These are phyloP conservation scores for Protodeltote pygarga DNA, from an alignment of 2,888 invertebrate species.

Conservation along the genomic window DNA sequence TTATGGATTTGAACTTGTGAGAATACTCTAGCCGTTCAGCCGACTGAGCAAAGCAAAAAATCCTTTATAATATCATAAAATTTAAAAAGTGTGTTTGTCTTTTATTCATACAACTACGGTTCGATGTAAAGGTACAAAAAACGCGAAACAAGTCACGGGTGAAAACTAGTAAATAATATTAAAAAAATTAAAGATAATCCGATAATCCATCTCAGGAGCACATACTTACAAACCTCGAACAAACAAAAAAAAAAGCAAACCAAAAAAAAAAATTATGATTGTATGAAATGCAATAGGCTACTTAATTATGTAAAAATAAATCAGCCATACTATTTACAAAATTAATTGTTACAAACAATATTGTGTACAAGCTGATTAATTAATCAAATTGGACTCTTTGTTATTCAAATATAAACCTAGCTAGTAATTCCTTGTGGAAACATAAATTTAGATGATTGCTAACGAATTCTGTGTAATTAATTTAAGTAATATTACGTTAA, in stretches of 20 bases:
- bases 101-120: no score
- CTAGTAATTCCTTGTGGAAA: constrained; percentile 38
- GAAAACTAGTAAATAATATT: no score
- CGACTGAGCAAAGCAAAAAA: no score
- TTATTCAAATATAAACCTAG: constrained; percentile 41
- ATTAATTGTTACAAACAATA: constrained; percentile 16
- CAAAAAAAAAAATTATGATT: constrained; percentile 3
- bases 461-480: constrained; percentile 37
- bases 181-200: no score
- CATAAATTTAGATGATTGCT: constrained; percentile 40
- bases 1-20: no score
- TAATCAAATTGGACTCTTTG: constrained; percentile 46
- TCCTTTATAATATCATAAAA: no score
- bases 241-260: not conserved
- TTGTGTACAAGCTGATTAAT: constrained; percentile 29
- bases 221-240: no score
- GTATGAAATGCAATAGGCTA: constrained; percentile 5
- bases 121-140: no score
- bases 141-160: no score
- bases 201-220: no score
- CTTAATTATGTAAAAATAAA: constrained; percentile 9
- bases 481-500: constrained; percentile 19
- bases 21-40: no score
- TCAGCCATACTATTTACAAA: constrained; percentile 24
- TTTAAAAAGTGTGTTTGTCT: no score